phyloP scores from a whole-genome alignment of 2,888 invertebrate species.

The Ethmia dodecea region DNA sequence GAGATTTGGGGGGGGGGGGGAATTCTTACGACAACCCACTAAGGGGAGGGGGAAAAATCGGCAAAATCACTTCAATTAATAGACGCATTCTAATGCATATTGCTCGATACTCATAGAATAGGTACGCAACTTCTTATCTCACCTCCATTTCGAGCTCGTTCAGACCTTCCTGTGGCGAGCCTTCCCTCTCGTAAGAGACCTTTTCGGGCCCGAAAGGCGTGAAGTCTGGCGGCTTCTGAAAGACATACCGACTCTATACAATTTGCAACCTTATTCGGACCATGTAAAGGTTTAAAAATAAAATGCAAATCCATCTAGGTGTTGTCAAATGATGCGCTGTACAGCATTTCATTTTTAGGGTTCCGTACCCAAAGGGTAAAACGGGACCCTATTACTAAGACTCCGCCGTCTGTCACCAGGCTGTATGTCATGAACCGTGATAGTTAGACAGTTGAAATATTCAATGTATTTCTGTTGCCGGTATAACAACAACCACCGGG shows the following conservation, averaged over 20 bases:
- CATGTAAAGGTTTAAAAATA: too few relatives aligned
- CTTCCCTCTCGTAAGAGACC: conserved; percentile 13
- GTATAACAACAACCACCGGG: too few relatives aligned
- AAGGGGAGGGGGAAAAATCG: too few relatives aligned
- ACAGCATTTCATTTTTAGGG: not conserved
- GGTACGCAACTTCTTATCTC: conserved; percentile 2
- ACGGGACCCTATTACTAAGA: too few relatives aligned
- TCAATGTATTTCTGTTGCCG: too few relatives aligned
- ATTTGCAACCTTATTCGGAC: too few relatives aligned
- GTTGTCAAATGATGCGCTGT: not conserved
- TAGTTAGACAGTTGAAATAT: too few relatives aligned
- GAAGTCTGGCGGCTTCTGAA: conserved; percentile 44
- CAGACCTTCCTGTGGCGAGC: conserved; percentile 8
- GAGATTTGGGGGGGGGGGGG: not conserved
- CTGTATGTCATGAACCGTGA: too few relatives aligned
- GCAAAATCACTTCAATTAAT: too few relatives aligned
- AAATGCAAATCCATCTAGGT: not conserved
- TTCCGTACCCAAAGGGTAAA: not conserved
- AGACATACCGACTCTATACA: too few relatives aligned
- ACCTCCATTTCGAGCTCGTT: conserved; percentile 58
- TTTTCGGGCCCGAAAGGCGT: conserved; percentile 32
- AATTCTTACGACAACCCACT: not conserved
- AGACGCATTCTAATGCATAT: not conserved
- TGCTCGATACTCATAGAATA: not conserved
- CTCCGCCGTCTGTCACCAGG: too few relatives aligned